Conservation (phyloP, 2,113 vertebrate genomes). For the Platysteira castanea region DNA sequence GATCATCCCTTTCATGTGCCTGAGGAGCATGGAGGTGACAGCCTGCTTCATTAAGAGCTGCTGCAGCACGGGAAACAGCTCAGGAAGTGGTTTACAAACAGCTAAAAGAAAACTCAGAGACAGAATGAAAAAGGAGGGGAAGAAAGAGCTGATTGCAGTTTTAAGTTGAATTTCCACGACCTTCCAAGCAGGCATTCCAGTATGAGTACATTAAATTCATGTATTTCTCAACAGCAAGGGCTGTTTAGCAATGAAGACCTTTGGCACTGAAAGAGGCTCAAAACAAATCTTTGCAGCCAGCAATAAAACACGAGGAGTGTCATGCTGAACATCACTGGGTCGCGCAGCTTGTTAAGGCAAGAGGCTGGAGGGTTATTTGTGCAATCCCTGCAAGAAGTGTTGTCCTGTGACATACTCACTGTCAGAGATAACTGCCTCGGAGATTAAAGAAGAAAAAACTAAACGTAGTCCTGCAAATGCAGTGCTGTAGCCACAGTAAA, state of each 20-base stretch:
- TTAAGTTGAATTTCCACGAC: background rate
- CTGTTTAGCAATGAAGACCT: constrained; percentile 51
- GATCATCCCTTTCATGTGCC: constrained; percentile 5
- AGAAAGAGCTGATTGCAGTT: background rate
- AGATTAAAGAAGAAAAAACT: background rate
- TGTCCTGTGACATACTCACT: background rate
- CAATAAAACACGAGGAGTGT: constrained; percentile 4
- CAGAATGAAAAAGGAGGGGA: background rate
- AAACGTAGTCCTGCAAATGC: background rate
- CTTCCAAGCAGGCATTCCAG: background rate
- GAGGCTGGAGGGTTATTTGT: constrained; percentile 21
- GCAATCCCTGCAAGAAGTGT: background rate
- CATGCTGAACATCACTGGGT: background rate
- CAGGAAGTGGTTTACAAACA: background rate
- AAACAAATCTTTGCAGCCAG: background rate
- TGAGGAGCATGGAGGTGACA: background rate
- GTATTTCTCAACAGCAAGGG: constrained; percentile 3
- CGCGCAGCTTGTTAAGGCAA: background rate
- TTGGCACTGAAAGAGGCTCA: constrained; percentile 4
- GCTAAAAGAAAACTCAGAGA: background rate
- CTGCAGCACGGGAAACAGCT: background rate
- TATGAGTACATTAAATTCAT: background rate
- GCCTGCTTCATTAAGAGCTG: background rate
- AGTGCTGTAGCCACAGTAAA: background rate
- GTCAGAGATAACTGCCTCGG: background rate